A percentile compares a stretch with the other conserved stretches of the same genome.
These are phyloP conservation scores for Sebastes paucispinis DNA, from an alignment of 2,797 vertebrate species.

Conservation along the genomic window DNA sequence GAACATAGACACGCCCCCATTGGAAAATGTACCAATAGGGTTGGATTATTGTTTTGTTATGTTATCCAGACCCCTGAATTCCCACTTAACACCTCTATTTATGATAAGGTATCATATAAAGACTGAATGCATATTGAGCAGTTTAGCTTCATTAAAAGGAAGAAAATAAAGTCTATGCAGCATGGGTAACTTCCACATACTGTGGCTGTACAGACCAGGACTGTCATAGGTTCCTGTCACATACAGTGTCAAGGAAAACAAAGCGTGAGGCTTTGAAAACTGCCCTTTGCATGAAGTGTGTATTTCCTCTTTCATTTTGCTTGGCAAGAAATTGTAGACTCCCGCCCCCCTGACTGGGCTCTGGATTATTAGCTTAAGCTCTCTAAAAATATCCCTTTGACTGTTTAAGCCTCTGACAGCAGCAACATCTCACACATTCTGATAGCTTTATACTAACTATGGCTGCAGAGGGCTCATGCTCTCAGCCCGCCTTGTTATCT, in stretches of 20 bases:
- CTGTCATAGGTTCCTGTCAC: constrained; percentile 35
- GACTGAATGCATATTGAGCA: neutral
- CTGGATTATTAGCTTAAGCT: constrained; percentile 84
- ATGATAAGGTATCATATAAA: neutral
- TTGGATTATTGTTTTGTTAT: neutral
- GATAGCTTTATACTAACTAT: constrained; percentile 77
- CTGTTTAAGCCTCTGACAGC: constrained; percentile 80
- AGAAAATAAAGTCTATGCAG: neutral
- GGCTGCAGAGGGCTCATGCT: constrained; percentile 65
- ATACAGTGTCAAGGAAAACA: constrained; percentile 45
- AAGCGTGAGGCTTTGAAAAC: constrained; percentile 59
- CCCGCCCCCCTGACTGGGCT: constrained; percentile 61
- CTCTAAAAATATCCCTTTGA: constrained; percentile 84
- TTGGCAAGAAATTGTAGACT: constrained; percentile 69
- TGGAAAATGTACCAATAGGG: neutral
- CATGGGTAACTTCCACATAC: constrained; percentile 1
- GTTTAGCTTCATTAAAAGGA: constrained; percentile 11
- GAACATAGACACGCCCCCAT: neutral
- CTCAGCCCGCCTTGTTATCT: constrained; percentile 72
- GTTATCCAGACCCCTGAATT: neutral
- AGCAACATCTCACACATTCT: constrained; percentile 79
- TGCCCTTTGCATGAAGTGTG: constrained; percentile 65
- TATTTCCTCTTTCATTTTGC: constrained; percentile 67
- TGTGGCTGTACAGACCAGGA: constrained; percentile 25
- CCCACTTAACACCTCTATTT: neutral